Conservation (phyloP, 1,140 invertebrate species). For the Sitodiplosis mosellana region DNA sequence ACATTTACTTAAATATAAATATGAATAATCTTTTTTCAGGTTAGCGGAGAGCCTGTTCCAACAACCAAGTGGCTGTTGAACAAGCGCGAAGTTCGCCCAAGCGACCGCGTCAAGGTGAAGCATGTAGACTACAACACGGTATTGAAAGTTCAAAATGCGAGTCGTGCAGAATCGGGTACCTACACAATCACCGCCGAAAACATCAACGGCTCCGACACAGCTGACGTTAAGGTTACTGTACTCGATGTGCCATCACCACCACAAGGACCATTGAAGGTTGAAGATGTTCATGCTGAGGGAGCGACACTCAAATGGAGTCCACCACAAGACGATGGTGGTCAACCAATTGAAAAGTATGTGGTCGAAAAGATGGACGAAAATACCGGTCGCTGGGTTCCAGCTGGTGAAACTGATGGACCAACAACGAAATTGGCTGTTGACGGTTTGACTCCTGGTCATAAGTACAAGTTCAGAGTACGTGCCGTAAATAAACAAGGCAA, state of each 20-base stretch:
- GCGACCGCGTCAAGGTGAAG: conserved; percentile 49
- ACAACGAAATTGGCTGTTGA: conserved; percentile 51
- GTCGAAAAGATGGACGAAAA: conserved; percentile 90
- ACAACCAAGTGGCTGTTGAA: conserved; percentile 69
- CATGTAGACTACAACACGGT: conserved; percentile 79
- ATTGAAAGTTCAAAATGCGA: conserved; percentile 66
- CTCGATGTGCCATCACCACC: conserved; percentile 77
- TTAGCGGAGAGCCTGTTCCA: conserved; percentile 87
- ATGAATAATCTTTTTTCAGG: no score
- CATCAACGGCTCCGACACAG: conserved; percentile 76
- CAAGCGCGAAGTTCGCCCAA: conserved; percentile 50
- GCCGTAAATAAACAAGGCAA: conserved; percentile 92
- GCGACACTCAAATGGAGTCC: conserved; percentile 62
- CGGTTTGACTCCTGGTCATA: conserved; percentile 69
- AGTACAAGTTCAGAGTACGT: conserved; percentile 90
- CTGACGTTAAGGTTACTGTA: conserved; percentile 80
- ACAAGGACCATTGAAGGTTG: conserved; percentile 71
- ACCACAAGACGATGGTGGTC: conserved; percentile 77
- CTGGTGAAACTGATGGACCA: conserved; percentile 71
- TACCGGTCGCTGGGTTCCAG: conserved; percentile 81
- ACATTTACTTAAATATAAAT: no score
- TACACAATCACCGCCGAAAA: conserved; percentile 90
- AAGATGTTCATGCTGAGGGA: conserved; percentile 62
- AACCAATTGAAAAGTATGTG: conserved; percentile 76
- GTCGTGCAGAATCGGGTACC: conserved; percentile 70